phyloP scores from a whole-genome alignment of 2,888 invertebrate genomes.

The Stenurella melanura region DNA sequence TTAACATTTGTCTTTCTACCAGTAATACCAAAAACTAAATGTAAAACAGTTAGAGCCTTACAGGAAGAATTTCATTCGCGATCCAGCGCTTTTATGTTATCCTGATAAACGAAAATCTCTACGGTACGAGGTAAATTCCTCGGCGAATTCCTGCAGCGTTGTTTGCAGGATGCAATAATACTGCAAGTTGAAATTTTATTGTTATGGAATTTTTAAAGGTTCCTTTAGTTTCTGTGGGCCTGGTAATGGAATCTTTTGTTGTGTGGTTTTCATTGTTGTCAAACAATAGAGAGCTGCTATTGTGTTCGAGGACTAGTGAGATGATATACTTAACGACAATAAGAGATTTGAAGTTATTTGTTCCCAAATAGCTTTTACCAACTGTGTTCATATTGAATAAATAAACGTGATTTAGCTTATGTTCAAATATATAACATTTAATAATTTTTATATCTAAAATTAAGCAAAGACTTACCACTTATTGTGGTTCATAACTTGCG shows the following conservation, averaged over 20 bases:
- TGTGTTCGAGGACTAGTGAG: background rate
- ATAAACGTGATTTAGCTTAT: background rate
- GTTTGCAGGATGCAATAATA: slow-evolving; percentile 29
- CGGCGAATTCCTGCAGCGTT: slow-evolving; percentile 41
- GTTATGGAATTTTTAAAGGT: slow-evolving; percentile 39
- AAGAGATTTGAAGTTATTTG: background rate
- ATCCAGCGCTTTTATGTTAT: slow-evolving; percentile 18
- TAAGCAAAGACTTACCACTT: no score
- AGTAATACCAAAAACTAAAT: background rate
- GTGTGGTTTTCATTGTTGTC: slow-evolving; percentile 49
- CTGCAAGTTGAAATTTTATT: slow-evolving; percentile 36
- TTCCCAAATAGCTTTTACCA: background rate
- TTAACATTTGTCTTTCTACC: no score
- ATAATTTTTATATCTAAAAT: no score
- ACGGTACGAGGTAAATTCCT: slow-evolving; percentile 46
- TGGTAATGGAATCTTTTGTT: slow-evolving; percentile 51
- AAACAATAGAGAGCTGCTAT: slow-evolving; percentile 43
- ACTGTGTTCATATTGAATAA: background rate
- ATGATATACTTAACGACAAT: background rate
- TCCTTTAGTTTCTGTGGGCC: slow-evolving; percentile 40
- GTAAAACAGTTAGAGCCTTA: background rate
- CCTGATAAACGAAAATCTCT: slow-evolving; percentile 43
- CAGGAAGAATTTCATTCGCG: background rate
- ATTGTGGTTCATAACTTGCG: no score
- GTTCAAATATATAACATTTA: no score